These are phyloP conservation scores for Crotalus horridus DNA, from an alignment of 2,113 vertebrate genomes.

Conservation along the genomic window DNA sequence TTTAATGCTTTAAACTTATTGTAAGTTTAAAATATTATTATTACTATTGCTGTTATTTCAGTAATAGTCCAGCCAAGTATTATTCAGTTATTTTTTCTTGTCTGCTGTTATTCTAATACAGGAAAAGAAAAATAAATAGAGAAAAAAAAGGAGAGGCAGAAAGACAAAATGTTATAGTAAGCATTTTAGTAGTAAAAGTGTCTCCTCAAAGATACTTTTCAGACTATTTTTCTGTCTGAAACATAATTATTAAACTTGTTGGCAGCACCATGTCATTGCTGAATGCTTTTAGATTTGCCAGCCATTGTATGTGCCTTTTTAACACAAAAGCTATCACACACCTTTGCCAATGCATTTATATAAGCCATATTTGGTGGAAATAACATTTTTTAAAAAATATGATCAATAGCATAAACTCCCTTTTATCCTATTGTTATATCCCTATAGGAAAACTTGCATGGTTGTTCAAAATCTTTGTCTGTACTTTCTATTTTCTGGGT, in stretches of 20 bases:
- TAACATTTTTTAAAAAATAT: constrained; percentile 5
- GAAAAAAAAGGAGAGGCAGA: constrained; percentile 17
- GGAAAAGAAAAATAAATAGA: background rate
- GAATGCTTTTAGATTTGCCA: constrained; percentile 8
- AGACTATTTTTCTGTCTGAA: background rate
- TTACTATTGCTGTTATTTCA: constrained; percentile 18
- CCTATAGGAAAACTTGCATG: background rate
- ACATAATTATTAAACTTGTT: background rate
- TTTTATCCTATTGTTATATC: background rate
- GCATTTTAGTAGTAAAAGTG: background rate
- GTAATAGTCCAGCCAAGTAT: constrained; percentile 52
- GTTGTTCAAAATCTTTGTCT: background rate
- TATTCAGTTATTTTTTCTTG: constrained; percentile 43
- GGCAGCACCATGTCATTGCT: background rate
- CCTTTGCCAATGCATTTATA: constrained; percentile 21
- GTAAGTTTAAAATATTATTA: constrained; percentile 27
- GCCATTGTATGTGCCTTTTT: constrained; percentile 32
- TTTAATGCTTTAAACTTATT: constrained; percentile 56
- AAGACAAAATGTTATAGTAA: constrained; percentile 29
- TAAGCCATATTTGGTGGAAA: constrained; percentile 20
- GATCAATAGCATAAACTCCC: fast-evolving
- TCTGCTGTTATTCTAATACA: background rate
- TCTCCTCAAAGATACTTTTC: background rate
- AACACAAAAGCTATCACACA: constrained; percentile 25
- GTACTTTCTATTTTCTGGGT: constrained; percentile 8